Evolutionary conservation across 2,888 invertebrate genomes (phyloP).

Genomic region (Nesidiocoris tenuis): DNA sequence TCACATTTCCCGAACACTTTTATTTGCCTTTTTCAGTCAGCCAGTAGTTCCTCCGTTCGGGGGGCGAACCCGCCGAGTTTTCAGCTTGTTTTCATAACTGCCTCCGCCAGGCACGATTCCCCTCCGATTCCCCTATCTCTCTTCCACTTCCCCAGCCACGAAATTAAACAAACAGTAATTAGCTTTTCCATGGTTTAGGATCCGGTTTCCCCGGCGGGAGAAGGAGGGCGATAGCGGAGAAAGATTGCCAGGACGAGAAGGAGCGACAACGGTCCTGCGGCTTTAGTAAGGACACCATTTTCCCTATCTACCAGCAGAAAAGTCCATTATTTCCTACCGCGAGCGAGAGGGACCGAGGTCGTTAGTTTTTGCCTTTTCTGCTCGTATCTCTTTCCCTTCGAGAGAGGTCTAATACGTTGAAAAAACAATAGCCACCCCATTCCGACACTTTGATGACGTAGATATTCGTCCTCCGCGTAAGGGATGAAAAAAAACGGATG

Average conservation of each 20-base stretch:
- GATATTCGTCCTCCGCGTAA: neutral
- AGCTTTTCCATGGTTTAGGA: constrained; percentile 9
- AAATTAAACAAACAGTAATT: constrained; percentile 28
- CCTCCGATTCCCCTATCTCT: neutral
- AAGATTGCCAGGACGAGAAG: constrained; percentile 4
- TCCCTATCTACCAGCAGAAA: constrained; percentile 2
- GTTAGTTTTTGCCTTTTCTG: neutral
- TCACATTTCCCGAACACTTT: neutral
- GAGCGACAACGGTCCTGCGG: constrained; percentile 15
- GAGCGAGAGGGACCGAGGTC: neutral
- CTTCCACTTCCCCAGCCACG: constrained; percentile 2
- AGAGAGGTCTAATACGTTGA: neutral
- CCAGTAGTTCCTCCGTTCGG: neutral
- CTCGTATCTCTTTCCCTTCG: neutral
- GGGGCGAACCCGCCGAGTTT: neutral
- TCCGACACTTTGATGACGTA: neutral
- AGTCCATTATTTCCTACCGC: neutral
- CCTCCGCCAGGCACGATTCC: neutral
- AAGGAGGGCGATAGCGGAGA: neutral
- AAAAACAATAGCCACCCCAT: neutral
- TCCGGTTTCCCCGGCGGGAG: neutral
- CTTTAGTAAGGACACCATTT: constrained; percentile 7
- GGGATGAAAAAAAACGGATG: neutral
- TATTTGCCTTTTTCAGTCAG: neutral
- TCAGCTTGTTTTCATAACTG: constrained; percentile 4